Evolutionary conservation across 2,888 invertebrate species (phyloP), one percentile per base, ranked within the genome.

Genomic region (Panopea generosa): DNA sequence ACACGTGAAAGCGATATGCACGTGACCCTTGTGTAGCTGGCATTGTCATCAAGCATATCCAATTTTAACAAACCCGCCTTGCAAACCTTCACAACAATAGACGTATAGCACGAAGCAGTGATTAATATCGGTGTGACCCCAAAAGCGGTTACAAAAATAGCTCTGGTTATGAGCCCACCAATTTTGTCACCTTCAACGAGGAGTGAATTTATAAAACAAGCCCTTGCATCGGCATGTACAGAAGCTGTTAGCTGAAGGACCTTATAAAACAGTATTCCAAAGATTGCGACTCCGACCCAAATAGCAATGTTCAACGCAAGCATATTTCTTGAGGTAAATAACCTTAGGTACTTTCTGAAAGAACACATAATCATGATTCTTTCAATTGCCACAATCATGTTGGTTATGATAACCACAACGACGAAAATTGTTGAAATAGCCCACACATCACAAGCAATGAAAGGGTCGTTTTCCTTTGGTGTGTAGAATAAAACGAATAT

Each of bases 311-410:
- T 52, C 0, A 56, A 22, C n/a, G 40, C n/a, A 1, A 80, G 38
- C 6, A 66, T 57, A 3, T 50, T 53, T n/a, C 26, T 55, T 11
- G 66, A 49, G 9, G 73, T 80, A 43, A 76, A 80, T 3, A 55
- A 47, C 29, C 43, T 63, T n/a, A 66, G 53, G 27, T 73, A 80
- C 20, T 40, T 45, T 4, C 66, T 76, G 29, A 70, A 80, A 40
- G 68, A 59, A 9, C 63, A 67, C 60, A 80, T 70, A 6, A 80
- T 80, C 52, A 77, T 57, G 6, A 70, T 38, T 16, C 80, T 20
- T 40, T 77, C 74, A 22, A 77, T 47, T 1, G 68, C 81, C 11
- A 81, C 65, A 18, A 75, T 29, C 40, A 75, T 63, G 40, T 81
- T 74, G 22, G 63, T 77, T 33, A 65, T 40, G n/a, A 77, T 53